phyloP scores from a whole-genome alignment of 2,113 vertebrate species.

The Paradoxurus hermaphroditus region DNA sequence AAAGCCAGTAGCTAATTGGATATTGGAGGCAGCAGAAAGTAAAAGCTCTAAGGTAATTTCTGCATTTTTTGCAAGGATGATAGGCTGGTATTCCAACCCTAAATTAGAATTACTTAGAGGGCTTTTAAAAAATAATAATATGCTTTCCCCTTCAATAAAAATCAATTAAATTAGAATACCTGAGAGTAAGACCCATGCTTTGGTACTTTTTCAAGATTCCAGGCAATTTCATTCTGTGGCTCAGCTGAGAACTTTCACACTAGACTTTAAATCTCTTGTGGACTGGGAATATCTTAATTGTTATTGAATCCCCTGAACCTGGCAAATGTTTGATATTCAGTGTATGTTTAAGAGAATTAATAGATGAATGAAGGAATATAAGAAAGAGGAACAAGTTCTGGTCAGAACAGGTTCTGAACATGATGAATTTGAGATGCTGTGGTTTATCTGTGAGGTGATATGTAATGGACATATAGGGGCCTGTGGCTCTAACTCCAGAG shows the following conservation, averaged over 20 bases:
- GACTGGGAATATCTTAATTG: not conserved
- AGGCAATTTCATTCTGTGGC: not conserved
- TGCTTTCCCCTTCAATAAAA: not conserved
- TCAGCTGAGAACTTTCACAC: not conserved
- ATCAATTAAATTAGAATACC: not conserved
- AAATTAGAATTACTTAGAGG: not conserved
- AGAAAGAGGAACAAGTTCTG: not conserved
- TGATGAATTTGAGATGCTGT: not conserved
- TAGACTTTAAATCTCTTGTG: not conserved
- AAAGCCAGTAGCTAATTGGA: not conserved
- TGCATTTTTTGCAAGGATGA: not conserved
- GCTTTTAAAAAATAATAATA: not conserved
- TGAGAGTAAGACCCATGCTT: not conserved
- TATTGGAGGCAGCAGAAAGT: not conserved
- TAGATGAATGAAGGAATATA: not conserved
- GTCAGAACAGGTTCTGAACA: not conserved
- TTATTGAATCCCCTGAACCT: not conserved
- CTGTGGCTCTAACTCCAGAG: not conserved
- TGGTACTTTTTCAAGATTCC: not conserved
- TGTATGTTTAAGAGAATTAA: not conserved
- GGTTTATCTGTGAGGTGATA: not conserved
- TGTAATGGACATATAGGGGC: not conserved
- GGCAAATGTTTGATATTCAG: not conserved
- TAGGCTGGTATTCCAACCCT: not conserved
- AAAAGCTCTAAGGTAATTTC: not conserved